Percentiles rank a stretch among this genome's conserved stretches.
These are phyloP conservation scores for Falcaria lacertinaria DNA, from an alignment of 2,888 invertebrate species.

Conservation along the genomic window DNA sequence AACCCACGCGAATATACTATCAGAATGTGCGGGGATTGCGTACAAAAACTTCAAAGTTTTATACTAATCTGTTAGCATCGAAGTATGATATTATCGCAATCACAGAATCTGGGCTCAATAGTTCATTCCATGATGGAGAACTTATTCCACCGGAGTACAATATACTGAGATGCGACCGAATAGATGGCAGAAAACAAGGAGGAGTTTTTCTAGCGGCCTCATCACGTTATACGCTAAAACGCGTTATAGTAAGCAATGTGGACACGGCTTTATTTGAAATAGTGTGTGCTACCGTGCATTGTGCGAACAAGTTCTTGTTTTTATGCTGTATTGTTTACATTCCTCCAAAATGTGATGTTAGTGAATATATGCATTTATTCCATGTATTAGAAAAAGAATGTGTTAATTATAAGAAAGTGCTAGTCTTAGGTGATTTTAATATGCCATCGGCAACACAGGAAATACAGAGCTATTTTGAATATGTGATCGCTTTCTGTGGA, in stretches of 20 bases:
- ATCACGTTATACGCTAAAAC: constrained; percentile 5
- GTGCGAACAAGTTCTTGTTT: no score
- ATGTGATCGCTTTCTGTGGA: constrained; percentile 8
- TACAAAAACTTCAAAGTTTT: neutral
- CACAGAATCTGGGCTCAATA: neutral
- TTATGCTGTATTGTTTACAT: constrained; percentile 10
- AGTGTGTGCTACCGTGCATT: constrained; percentile 5
- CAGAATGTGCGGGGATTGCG: neutral
- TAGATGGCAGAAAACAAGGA: constrained; percentile 5
- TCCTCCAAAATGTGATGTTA: constrained; percentile 4
- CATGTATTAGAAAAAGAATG: constrained; percentile 9
- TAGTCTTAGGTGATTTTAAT: constrained; percentile 11
- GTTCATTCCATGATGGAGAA: neutral
- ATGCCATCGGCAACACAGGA: constrained; percentile 6
- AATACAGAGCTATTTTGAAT: constrained; percentile 9
- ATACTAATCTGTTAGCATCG: neutral
- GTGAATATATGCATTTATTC: constrained; percentile 9
- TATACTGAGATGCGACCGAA: constrained; percentile 9
- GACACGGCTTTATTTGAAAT: constrained; percentile 6
- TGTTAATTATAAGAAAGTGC: constrained; percentile 6
- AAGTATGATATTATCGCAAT: neutral
- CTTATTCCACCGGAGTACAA: neutral
- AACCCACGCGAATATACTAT: neutral
- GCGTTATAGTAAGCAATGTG: no score
- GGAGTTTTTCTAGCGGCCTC: neutral